Evolutionary conservation across 2,113 vertebrate species (phyloP), one percentile per base, ranked within the genome.

Genomic region (Cebus imitator): DNA sequence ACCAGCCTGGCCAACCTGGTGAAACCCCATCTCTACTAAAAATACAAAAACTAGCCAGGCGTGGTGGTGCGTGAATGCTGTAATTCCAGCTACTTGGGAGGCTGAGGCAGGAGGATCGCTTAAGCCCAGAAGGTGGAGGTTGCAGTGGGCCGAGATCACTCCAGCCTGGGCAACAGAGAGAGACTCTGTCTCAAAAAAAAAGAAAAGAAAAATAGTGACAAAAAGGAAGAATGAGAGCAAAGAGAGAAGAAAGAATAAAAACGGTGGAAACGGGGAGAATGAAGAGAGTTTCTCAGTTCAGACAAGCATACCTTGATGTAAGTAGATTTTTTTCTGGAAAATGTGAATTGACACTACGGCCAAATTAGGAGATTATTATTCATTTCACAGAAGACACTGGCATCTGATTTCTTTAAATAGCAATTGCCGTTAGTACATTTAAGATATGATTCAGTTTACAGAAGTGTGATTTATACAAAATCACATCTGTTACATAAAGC

Each of bases 381-480:
- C 87, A 64, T 68, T 87, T 92, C 52, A 94, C 61, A 76, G 79
- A 91, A 94, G 93, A 83, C 52, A 76, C 11, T 96, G 87, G 76
- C 55, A 93, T 23, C 86, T 48, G 75, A 82, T 18, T 64, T 73
- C 95, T 96, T 97, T 93, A 96, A 97, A 97, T 97, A 97, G 96
- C 89, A 75, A 57, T 80, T 92, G 90, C 79, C 0, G 3, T 55
- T 81, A 64, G 96, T 91, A 64, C 76, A 90, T 96, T 95, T 94
- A 97, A 97, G 97, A 97, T 91, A 86, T 79, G 96, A 91, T 66
- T 94, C 95, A 20, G 23, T 97, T 96, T 96, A 97, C 86, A 97
- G 91, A 96, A 97, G 96, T 93, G 87, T 95, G 96, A 96, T 80
- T 97, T 97, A 97, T 50, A 95, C 48, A 75, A 95, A 93, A 84